phyloP scores from a whole-genome alignment of 2,797 vertebrate genomes.

The Morus bassanus region DNA sequence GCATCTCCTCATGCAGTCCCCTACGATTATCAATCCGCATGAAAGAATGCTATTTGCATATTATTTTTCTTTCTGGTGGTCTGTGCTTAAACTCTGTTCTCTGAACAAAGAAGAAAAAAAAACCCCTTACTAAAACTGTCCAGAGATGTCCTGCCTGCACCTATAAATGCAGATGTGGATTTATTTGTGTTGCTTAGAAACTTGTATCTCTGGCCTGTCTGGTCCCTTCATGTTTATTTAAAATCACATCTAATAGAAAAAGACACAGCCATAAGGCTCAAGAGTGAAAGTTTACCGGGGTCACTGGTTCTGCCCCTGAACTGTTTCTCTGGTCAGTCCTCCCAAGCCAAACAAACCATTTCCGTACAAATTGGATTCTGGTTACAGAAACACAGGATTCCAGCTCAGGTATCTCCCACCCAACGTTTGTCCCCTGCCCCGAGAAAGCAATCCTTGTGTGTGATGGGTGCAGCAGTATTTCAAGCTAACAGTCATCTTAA shows the following conservation, averaged over 20 bases:
- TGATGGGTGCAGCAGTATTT: neutral
- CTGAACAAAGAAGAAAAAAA: neutral
- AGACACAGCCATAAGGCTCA: slow-evolving; percentile 43
- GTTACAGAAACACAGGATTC: neutral
- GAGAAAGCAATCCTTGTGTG: neutral
- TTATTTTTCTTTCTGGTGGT: neutral
- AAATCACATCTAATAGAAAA: slow-evolving; percentile 52
- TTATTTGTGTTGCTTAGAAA: slow-evolving; percentile 53
- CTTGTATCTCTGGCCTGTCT: slow-evolving; percentile 21
- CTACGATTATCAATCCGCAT: neutral
- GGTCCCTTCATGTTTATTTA: slow-evolving; percentile 64
- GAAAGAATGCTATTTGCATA: neutral
- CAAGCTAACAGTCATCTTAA: neutral
- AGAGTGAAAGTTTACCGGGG: slow-evolving; percentile 46
- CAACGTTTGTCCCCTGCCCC: neutral
- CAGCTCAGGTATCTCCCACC: neutral
- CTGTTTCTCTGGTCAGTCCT: slow-evolving; percentile 8
- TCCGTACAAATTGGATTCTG: neutral
- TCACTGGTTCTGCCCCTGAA: slow-evolving; percentile 38
- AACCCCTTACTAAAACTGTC: neutral
- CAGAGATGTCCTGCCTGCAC: neutral
- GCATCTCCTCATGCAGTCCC: neutral
- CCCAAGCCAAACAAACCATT: neutral
- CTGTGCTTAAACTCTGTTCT: neutral
- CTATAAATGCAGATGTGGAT: neutral